These are phyloP conservation scores for Heliconius sara DNA, from an alignment of 2,888 invertebrate species.

Conservation along the genomic window DNA sequence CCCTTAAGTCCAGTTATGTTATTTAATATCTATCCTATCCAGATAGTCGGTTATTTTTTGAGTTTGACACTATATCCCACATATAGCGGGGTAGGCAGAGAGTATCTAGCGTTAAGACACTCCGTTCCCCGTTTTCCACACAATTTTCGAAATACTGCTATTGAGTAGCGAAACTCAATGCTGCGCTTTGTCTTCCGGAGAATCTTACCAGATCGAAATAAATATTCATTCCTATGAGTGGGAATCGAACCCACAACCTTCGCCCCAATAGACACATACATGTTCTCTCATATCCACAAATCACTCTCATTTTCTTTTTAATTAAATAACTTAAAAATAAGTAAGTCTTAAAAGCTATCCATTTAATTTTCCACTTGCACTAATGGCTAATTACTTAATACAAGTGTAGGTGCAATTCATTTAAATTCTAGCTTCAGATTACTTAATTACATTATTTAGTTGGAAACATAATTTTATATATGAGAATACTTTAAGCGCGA, in stretches of 20 bases:
- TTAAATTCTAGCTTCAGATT: slow-evolving; percentile 23
- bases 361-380: slow-evolving; percentile 9
- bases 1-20: too few relatives aligned
- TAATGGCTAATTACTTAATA: slow-evolving; percentile 41
- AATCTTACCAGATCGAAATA: neutral
- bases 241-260: too few relatives aligned
- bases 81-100: too few relatives aligned
- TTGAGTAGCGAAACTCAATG: neutral
- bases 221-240: too few relatives aligned
- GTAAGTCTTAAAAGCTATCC: neutral
- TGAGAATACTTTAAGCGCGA: neutral
- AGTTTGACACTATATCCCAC: too few relatives aligned
- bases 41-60: too few relatives aligned
- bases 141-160: neutral
- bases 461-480: too few relatives aligned
- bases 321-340: neutral
- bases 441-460: too few relatives aligned
- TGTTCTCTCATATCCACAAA: too few relatives aligned
- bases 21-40: too few relatives aligned
- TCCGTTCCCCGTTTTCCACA: neutral
- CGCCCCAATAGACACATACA: too few relatives aligned
- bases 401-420: slow-evolving; percentile 35
- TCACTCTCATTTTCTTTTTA: neutral
- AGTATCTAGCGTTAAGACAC: neutral
- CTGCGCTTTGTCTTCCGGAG: neutral